These are phyloP conservation scores for Platycheirus rosarum DNA, from an alignment of 2,888 invertebrate genomes.

Conservation along the genomic window DNA sequence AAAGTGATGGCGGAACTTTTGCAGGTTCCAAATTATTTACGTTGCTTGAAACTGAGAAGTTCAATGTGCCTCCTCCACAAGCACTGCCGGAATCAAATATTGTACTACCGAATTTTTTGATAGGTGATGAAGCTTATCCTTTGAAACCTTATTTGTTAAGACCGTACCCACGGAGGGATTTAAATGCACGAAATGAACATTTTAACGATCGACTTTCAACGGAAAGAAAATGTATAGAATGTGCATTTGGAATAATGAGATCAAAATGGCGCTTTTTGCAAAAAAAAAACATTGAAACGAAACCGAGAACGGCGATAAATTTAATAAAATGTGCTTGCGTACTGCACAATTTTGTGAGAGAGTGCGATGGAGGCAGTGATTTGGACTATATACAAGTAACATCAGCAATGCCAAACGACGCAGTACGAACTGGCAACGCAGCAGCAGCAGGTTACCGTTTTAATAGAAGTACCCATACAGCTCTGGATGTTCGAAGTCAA, in stretches of 20 bases:
- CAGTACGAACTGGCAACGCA: background rate
- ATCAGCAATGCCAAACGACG: conserved; percentile 22
- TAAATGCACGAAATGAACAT: background rate
- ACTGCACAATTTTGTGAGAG: background rate
- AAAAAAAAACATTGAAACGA: conserved; percentile 3
- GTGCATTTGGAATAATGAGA: background rate
- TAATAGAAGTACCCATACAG: too few species aligned
- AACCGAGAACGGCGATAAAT: conserved; percentile 9
- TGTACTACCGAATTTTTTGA: conserved; percentile 24
- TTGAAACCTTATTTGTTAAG: conserved; percentile 12
- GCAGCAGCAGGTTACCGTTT: too few species aligned
- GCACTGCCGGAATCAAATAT: conserved; percentile 3
- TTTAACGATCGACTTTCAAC: background rate
- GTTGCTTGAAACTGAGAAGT: conserved; percentile 19
- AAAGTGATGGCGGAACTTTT: background rate
- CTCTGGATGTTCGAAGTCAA: too few species aligned
- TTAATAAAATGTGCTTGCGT: conserved; percentile 12
- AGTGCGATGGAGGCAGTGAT: background rate
- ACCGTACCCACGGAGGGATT: background rate
- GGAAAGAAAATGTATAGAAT: background rate
- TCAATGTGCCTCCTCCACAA: conserved; percentile 15
- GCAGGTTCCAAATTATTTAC: background rate
- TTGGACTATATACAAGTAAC: background rate
- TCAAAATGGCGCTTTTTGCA: background rate
- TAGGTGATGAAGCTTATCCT: conserved; percentile 18